Evolutionary conservation across 2,888 invertebrate genomes (phyloP), one percentile per base, ranked within the genome.

Genomic region (Pachymerium ferrugineum): DNA sequence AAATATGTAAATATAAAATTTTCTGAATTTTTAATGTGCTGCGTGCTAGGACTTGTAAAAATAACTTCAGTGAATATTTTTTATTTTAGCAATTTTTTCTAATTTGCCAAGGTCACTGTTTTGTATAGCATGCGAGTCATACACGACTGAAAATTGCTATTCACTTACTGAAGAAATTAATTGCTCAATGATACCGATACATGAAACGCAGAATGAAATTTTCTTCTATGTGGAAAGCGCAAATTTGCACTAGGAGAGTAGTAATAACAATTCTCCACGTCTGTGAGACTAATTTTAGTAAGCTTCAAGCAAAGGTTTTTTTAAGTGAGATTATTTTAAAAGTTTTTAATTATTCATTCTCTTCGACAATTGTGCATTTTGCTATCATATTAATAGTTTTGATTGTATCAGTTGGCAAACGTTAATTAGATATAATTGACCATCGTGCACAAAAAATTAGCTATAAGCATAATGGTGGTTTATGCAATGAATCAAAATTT

Each of bases 1-100:
- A 62, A 62, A 62, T 62, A 62, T 62, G 62, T 62, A 62, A 25
- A 62, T 47, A 47, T 16, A 28, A 12, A 62, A 12, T 12, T n/a
- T n/a, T 28, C 28, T 62, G 38, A 62, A 62, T 62, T 62, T 62
- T 62, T 62, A 62, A 28, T 62, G 62, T 62, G 54, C 54, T 54
- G 22, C 22, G 54, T 25, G 62, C 14, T 62, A 62, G 62, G 62
- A 62, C 62, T 62, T 62, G 28, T 3, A 54, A 62, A 62, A n/a
- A n/a, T n/a, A n/a, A n/a, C n/a, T n/a, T n/a, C n/a, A n/a, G n/a
- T n/a, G n/a, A n/a, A 28, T 28, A 62, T 28, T 10, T 62, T 62
- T 62, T 62, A 10, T 6, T 47, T 47, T 47, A 16, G 47, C 19
- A 16, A 47, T 38, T 38, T 38, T 6, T 25, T 28, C 14, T 62